Evolutionary conservation across 2,113 vertebrate genomes (phyloP).

Genomic region (Eonycteris spelaea): DNA sequence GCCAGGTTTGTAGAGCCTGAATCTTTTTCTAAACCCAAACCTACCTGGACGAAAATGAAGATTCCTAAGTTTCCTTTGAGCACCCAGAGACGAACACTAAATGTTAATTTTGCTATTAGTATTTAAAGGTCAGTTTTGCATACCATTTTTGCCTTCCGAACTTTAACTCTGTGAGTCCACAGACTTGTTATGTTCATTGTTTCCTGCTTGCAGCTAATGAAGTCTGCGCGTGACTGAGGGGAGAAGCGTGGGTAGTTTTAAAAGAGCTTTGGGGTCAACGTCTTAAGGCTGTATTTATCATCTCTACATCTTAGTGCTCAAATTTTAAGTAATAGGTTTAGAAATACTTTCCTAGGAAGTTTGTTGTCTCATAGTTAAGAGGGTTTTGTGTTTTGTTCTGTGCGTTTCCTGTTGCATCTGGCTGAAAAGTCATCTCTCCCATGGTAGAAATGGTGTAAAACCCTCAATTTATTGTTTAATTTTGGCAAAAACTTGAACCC

Average conservation of each 20-base stretch:
- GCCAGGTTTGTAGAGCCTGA: neutral
- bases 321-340: neutral
- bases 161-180: neutral
- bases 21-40: neutral
- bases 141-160: neutral
- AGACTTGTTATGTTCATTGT: neutral
- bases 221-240: neutral
- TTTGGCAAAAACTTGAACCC: slow-evolving; percentile 5
- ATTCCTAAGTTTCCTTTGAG: neutral
- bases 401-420: neutral
- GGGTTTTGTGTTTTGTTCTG: neutral
- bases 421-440: neutral
- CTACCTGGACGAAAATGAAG: neutral
- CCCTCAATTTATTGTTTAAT: slow-evolving; percentile 20
- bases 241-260: neutral
- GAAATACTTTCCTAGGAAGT: neutral
- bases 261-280: neutral
- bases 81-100: neutral
- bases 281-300: neutral
- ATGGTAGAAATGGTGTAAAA: neutral
- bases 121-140: slow-evolving; percentile 40
- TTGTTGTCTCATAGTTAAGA: neutral
- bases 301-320: neutral
- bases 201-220: slow-evolving; percentile 15
- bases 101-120: neutral